Evolutionary conservation across 2,888 invertebrate genomes (phyloP).

Genomic region (Zygothrica quintamaculata): DNA sequence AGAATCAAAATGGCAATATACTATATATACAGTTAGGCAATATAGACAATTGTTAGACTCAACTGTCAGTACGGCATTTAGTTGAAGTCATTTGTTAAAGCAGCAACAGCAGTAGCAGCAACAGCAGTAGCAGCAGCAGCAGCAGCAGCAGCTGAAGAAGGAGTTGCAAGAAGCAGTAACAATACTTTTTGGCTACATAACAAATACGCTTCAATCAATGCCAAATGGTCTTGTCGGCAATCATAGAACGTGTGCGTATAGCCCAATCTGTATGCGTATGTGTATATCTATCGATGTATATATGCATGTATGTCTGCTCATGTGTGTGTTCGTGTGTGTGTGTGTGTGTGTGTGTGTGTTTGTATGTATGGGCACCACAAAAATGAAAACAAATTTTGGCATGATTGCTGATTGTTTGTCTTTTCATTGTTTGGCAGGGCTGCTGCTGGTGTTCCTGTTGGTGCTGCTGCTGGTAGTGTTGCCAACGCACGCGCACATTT

Average conservation of each 20-base stretch:
- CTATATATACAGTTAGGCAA: slow-evolving; percentile 43
- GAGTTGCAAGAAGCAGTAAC: slow-evolving; percentile 40
- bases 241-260: slow-evolving; percentile 60
- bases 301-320: too few relatives aligned
- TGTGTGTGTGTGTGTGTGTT: slow-evolving; percentile 25
- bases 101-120: too few relatives aligned
- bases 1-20: slow-evolving; percentile 26
- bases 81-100: slow-evolving; percentile 64
- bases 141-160: slow-evolving; percentile 19
- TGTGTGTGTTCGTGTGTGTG: slow-evolving; percentile 8
- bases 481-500: slow-evolving; percentile 78
- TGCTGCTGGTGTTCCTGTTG: slow-evolving; percentile 23
- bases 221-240: slow-evolving; percentile 73
- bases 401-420: slow-evolving; percentile 79
- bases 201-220: slow-evolving; percentile 80
- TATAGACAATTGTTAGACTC: slow-evolving; percentile 54
- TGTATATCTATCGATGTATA: slow-evolving; percentile 2
- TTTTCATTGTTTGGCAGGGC: slow-evolving; percentile 74
- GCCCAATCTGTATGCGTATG: slow-evolving; percentile 9
- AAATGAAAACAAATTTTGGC: slow-evolving; percentile 80
- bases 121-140: too few relatives aligned
- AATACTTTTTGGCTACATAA: slow-evolving; percentile 69
- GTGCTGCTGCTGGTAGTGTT: slow-evolving; percentile 43
- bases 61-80: slow-evolving; percentile 45
- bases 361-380: slow-evolving; percentile 70